Percentiles rank a stretch among this genome's conserved stretches.
These are phyloP conservation scores for Xenentodon cancila DNA, from an alignment of 2,797 vertebrate species.

Conservation along the genomic window DNA sequence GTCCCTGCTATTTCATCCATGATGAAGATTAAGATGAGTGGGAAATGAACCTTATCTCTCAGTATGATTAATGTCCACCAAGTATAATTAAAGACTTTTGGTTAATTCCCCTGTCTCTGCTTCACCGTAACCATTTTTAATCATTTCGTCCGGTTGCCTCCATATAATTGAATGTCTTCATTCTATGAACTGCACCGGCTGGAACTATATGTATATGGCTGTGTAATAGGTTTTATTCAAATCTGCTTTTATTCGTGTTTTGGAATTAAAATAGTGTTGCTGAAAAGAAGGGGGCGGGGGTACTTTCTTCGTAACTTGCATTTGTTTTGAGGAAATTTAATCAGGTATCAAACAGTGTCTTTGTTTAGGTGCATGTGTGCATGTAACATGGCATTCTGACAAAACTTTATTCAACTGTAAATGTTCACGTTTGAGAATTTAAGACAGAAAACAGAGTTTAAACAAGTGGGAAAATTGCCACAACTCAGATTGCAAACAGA, in stretches of 20 bases:
- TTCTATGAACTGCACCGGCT: constrained; percentile 44
- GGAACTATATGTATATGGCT: constrained; percentile 23
- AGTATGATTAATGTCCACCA: constrained; percentile 81
- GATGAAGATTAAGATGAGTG: constrained; percentile 82
- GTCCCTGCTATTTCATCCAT: constrained; percentile 46
- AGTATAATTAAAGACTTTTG: constrained; percentile 85
- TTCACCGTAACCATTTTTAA: constrained; percentile 78
- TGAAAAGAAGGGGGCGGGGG: too few species aligned
- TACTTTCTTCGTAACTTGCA: not conserved
- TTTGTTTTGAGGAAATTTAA: not conserved
- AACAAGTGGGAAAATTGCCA: too few species aligned
- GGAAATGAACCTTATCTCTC: constrained; percentile 82
- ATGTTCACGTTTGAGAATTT: too few species aligned
- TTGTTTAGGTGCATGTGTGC: too few species aligned
- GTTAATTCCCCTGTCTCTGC: constrained; percentile 82
- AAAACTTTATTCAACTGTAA: too few species aligned
- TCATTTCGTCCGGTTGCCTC: constrained; percentile 72
- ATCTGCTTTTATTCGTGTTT: constrained; percentile 30
- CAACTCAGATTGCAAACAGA: not conserved
- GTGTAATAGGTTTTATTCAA: constrained; percentile 36
- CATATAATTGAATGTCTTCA: constrained; percentile 74
- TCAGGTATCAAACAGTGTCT: too few species aligned
- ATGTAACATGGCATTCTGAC: too few species aligned
- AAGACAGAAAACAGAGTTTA: too few species aligned
- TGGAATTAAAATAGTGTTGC: not conserved